phyloP scores from a whole-genome alignment of 2,888 invertebrate genomes.

The Periphyllus acericola region DNA sequence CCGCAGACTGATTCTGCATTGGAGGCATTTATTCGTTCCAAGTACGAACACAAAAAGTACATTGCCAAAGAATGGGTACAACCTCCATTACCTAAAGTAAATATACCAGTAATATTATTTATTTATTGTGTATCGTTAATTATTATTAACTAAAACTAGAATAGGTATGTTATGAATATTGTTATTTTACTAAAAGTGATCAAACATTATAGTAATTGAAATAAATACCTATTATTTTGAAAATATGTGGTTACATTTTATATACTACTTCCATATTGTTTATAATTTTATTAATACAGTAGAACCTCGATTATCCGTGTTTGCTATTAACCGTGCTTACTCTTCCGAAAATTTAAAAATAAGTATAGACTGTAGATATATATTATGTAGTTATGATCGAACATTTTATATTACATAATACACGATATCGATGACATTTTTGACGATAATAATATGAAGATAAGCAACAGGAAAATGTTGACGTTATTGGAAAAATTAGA shows the following conservation, averaged over 20 bases:
- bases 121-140: background rate
- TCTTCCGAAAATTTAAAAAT: no score
- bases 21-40: constrained; percentile 95
- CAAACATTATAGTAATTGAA: background rate
- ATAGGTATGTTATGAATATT: background rate
- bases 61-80: constrained; percentile 98
- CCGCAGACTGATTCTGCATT: constrained; percentile 94
- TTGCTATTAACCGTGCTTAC: no score
- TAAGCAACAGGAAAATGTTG: no score
- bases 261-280: no score
- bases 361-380: no score
- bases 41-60: constrained; percentile 99
- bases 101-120: constrained; percentile 64
- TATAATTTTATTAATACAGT: no score
- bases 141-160: background rate
- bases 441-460: no score
- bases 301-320: no score
- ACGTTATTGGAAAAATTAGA: no score
- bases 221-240: background rate
- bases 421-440: no score
- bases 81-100: constrained; percentile 83
- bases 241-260: background rate
- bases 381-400: no score
- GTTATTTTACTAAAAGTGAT: background rate
- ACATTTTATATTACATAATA: no score